phyloP scores from a whole-genome alignment of 2,113 vertebrate species.

The Notarius lentiginosus region DNA sequence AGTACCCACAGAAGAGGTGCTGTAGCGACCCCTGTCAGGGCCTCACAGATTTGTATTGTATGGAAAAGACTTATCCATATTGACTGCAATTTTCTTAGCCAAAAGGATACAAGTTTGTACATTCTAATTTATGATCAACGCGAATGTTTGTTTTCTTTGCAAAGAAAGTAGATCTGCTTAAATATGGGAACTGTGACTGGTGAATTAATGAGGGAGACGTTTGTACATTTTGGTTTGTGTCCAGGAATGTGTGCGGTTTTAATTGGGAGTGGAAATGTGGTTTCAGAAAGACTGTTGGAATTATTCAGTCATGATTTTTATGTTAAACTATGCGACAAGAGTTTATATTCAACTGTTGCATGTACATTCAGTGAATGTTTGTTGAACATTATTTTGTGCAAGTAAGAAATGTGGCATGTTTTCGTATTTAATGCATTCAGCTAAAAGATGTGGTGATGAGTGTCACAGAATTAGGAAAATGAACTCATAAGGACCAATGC shows the following conservation, averaged over 20 bases:
- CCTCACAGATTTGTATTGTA: background rate
- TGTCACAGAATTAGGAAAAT: constrained; percentile 6
- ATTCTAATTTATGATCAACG: background rate
- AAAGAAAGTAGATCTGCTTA: constrained; percentile 5
- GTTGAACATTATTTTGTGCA: background rate
- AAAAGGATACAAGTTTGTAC: background rate
- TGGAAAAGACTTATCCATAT: background rate
- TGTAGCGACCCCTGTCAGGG: constrained; percentile 33
- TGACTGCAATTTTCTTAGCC: background rate
- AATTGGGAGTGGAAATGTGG: constrained; percentile 27
- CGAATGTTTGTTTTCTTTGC: background rate
- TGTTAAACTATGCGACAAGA: background rate
- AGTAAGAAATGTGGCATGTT: background rate
- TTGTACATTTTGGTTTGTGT: constrained; percentile 38
- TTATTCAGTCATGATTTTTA: constrained; percentile 3
- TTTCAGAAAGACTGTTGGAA: constrained; percentile 19
- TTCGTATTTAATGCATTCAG: background rate
- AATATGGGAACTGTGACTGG: constrained; percentile 7
- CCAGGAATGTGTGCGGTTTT: constrained; percentile 41
- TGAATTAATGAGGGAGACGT: constrained; percentile 2
- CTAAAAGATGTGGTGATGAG: background rate
- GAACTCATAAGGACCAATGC: background rate
- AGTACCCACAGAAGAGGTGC: constrained; percentile 28
- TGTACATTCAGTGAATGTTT: background rate
- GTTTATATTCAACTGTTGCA: background rate